These are phyloP conservation scores for Scleropages formosus DNA, from an alignment of 2,797 vertebrate species.

Conservation along the genomic window DNA sequence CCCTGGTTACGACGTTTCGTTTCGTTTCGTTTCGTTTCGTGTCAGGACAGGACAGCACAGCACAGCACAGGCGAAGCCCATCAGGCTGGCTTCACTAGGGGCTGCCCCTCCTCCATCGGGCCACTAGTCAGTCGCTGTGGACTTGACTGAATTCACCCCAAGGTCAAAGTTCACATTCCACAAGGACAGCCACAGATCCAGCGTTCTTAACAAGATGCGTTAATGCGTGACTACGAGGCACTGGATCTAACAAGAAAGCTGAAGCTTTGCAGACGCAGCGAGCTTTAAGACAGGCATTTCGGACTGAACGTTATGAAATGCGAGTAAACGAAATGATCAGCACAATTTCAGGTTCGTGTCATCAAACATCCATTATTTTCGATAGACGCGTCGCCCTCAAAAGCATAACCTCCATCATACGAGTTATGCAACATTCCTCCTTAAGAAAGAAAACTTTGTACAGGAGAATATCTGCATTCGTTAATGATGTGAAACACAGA, in stretches of 20 bases:
- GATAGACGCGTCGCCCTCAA: neutral
- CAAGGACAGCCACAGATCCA: constrained; percentile 26
- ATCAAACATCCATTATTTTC: neutral
- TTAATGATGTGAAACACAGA: neutral
- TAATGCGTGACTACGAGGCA: constrained; percentile 22
- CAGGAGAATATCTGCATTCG: neutral
- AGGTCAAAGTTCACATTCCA: constrained; percentile 31
- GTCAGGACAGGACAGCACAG: no score
- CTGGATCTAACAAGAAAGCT: constrained; percentile 4
- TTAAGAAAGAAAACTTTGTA: neutral
- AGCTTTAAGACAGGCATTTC: neutral
- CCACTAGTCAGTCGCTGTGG: constrained; percentile 28
- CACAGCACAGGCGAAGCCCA: neutral
- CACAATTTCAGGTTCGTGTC: neutral
- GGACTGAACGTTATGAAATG: neutral
- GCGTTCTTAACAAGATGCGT: constrained; percentile 31
- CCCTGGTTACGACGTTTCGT: constrained; percentile 21
- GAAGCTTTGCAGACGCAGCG: neutral
- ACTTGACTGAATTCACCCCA: constrained; percentile 28
- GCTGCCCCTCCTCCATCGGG: neutral
- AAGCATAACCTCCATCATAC: neutral
- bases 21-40: neutral
- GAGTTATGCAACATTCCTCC: neutral
- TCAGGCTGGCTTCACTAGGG: constrained; percentile 2
- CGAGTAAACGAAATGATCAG: no score